Evolutionary conservation across 2,888 invertebrate genomes (phyloP).

Genomic region (Caenorhabditis zanzibari): DNA sequence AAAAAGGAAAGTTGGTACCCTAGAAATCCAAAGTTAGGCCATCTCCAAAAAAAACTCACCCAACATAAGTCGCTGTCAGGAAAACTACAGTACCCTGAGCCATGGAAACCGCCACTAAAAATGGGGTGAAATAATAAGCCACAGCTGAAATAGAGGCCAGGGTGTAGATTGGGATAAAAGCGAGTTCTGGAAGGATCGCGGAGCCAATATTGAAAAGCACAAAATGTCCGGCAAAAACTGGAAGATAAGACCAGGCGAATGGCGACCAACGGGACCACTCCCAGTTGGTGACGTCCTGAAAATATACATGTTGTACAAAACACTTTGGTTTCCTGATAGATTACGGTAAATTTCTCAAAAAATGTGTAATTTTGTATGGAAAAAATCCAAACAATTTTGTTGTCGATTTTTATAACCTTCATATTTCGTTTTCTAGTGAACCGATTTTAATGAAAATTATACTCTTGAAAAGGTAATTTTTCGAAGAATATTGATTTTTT

Average conservation of each 20-base stretch:
- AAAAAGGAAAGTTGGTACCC: neutral
- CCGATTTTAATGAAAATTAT: no score
- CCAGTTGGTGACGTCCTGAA: conserved; percentile 83
- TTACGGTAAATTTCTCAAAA: no score
- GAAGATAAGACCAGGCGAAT: conserved; percentile 75
- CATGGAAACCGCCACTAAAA: conserved; percentile 75
- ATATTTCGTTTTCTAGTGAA: no score
- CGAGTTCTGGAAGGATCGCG: conserved; percentile 67
- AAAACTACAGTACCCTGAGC: conserved; percentile 78
- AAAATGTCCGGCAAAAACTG: conserved; percentile 76
- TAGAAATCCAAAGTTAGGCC: neutral
- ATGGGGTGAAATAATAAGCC: conserved; percentile 74
- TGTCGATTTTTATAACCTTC: no score
- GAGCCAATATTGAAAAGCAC: conserved; percentile 80
- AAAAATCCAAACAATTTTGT: no score
- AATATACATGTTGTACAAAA: neutral
- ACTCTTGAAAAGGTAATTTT: no score
- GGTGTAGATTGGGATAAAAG: conserved; percentile 72
- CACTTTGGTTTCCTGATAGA: no score
- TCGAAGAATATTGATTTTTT: no score
- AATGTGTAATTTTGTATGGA: no score
- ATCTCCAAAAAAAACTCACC: conserved; percentile 57
- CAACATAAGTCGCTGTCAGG: conserved; percentile 66
- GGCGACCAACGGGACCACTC: conserved; percentile 83
- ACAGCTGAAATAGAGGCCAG: conserved; percentile 74